Evolutionary conservation across 2,113 vertebrate species (phyloP), one percentile per base, ranked within the genome.

Genomic region (Alligator mississippiensis): DNA sequence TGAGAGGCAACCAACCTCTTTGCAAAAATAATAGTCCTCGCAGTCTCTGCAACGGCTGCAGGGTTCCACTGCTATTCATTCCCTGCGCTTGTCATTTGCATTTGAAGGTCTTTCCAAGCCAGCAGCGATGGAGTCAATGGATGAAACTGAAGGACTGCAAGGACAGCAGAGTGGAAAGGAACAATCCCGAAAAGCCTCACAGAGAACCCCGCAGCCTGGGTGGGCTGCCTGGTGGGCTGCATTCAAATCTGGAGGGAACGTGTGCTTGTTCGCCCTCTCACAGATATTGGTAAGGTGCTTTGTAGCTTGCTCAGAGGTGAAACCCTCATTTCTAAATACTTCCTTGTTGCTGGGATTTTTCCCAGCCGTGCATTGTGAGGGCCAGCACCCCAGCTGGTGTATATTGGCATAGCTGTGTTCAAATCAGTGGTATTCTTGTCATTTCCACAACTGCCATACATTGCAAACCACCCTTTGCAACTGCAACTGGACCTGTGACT

Each of bases 261-360:
- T 99, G 77, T 98, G 97, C 93, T 96, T 99, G 76, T 98, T 99
- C 55, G 97, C 98, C 75, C 80, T 98, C 83, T 99, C 98, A 16
- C 99, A 99, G 97, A 98, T 99, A 95, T 97, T 98, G 98, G 99
- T 99, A 98, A 98, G 98, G 92, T 63, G 75, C 70, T 64, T 82
- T 82, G 66, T 84, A 57, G 5, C 47, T 77, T 0, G 0, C 38
- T 77, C 92, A 77, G 81, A 84, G 60, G 82, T 90, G 63, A 58
- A 15, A 68, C 30, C 25, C 9, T 18, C 62, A 70, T 24, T 84
- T 75, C 34, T 28, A 34, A 47, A 79, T 70, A 76, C 34, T 84
- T 60, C 2, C 1, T 63, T 90, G 77, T 5, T 34, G 61, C 77
- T 77, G 27, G 34, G 16, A 87, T 72, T 34, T 77, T 94, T 93